Conservation (phyloP, 35 echinoderm and acorn worm species). For the Strongylocentrotus purpuratus region DNA sequence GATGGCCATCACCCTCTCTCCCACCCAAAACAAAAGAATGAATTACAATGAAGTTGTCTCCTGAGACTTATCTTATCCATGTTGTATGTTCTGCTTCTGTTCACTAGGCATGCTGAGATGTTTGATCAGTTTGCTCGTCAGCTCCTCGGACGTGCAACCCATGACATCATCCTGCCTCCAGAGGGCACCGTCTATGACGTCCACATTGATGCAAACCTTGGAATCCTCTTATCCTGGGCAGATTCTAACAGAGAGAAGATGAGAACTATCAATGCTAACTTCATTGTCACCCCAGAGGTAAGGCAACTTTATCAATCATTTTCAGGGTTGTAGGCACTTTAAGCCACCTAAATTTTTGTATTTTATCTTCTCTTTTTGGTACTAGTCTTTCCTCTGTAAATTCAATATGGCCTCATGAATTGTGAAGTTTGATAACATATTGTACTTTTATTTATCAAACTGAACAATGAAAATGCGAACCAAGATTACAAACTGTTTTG, state of each 20-base stretch:
- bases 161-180: conserved; percentile 66
- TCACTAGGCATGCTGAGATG: conserved; percentile 55
- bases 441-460: too few relatives aligned
- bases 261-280: conserved; percentile 76
- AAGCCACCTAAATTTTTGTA: too few relatives aligned
- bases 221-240: conserved; percentile 61
- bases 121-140: conserved; percentile 85
- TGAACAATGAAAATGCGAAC: too few relatives aligned
- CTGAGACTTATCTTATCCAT: neutral
- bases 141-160: conserved; percentile 60
- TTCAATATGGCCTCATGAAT: too few relatives aligned
- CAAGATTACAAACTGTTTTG: too few relatives aligned
- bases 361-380: too few relatives aligned
- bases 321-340: too few relatives aligned
- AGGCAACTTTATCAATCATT: neutral
- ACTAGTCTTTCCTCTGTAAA: too few relatives aligned
- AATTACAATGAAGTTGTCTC: too few relatives aligned
- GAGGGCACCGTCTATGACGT: conserved; percentile 81
- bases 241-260: conserved; percentile 70
- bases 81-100: neutral
- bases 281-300: conserved; percentile 88
- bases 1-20: too few relatives aligned
- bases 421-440: too few relatives aligned
- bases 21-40: too few relatives aligned
- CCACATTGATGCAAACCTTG: conserved; percentile 72